Conservation (phyloP, 2,113 vertebrate genomes). For the Lepus americanus region DNA sequence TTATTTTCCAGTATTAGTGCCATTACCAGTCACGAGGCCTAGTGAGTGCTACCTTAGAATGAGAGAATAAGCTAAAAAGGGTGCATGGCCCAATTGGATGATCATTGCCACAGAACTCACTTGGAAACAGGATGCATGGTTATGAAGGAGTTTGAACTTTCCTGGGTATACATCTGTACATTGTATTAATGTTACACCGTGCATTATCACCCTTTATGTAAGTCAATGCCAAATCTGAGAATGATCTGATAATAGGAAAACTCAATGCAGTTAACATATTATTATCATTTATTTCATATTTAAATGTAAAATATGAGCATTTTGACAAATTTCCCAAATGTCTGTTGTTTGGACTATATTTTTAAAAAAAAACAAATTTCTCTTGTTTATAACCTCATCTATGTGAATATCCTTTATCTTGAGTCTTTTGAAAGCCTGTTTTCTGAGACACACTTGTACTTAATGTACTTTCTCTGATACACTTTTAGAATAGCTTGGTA, state of each 20-base stretch:
- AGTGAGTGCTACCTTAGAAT: background rate
- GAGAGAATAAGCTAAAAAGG: background rate
- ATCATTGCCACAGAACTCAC: background rate
- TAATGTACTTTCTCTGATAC: background rate
- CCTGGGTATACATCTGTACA: background rate
- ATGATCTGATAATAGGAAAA: background rate
- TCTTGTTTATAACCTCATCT: background rate
- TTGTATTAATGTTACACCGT: background rate
- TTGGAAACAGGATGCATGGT: background rate
- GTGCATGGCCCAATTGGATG: background rate
- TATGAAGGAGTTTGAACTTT: background rate
- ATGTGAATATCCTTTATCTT: background rate
- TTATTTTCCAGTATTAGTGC: conserved; percentile 37
- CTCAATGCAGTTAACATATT: background rate
- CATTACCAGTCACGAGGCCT: background rate
- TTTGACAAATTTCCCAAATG: conserved; percentile 34
- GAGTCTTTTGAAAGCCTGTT: conserved; percentile 25
- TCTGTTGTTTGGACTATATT: background rate
- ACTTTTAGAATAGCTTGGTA: background rate
- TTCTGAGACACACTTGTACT: background rate
- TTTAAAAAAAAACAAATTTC: background rate
- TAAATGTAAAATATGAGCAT: background rate
- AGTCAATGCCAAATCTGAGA: conserved; percentile 28
- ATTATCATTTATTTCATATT: background rate
- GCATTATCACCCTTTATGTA: background rate